Evolutionary conservation across 2,113 vertebrate species (phyloP).

Genomic region (Erythrocebus patas): DNA sequence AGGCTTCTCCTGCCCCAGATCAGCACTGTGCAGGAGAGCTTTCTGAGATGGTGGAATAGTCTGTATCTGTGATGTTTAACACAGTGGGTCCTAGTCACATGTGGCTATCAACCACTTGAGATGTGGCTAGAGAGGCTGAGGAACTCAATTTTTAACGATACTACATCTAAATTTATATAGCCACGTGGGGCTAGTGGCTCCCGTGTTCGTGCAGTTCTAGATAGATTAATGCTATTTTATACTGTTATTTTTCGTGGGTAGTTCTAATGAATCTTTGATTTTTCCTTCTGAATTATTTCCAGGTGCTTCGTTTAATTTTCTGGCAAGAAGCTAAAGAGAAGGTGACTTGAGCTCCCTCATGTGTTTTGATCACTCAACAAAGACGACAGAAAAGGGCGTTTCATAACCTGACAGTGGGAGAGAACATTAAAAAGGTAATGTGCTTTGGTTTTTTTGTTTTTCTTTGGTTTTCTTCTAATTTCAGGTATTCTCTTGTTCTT

Average conservation of each 20-base stretch:
- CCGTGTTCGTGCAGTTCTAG: not conserved
- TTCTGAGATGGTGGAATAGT: not conserved
- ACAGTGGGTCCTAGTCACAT: not conserved
- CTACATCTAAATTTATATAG: not conserved
- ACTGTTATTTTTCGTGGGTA: not conserved
- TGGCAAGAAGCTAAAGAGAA: not conserved
- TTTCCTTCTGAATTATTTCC: not conserved
- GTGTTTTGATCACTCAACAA: not conserved
- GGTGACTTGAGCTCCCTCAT: not conserved
- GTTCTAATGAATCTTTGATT: not conserved
- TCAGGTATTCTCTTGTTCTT: slow-evolving; percentile 17
- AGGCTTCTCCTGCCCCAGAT: too few species aligned
- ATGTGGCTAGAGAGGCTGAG: not conserved
- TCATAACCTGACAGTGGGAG: not conserved
- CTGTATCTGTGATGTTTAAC: not conserved
- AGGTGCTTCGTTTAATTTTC: not conserved
- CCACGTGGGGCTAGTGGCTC: not conserved
- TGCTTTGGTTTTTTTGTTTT: not conserved
- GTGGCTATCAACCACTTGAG: not conserved
- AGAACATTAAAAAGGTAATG: not conserved
- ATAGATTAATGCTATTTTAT: not conserved
- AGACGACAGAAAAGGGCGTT: not conserved
- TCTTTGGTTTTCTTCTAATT: slow-evolving; percentile 5
- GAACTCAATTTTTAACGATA: not conserved
- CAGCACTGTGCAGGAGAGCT: not conserved